A percentile compares a stretch with the other conserved stretches of the same genome.
Conservation (phyloP, 92 coral and sea anemone genomes). For the Actinernus sp. region DNA sequence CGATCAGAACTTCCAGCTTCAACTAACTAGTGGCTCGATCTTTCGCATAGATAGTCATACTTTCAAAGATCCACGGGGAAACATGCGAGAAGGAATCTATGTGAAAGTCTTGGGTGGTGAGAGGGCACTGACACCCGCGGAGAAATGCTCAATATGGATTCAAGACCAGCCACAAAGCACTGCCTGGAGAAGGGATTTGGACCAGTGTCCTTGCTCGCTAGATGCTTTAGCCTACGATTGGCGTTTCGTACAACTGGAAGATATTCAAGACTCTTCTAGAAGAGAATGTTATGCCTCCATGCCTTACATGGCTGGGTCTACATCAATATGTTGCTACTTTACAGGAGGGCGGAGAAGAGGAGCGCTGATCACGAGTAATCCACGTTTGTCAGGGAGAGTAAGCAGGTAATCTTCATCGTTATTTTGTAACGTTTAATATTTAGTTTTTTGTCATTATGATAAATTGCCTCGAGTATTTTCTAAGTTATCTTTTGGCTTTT, state of each 20-base stretch:
- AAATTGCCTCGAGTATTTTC: too few relatives aligned
- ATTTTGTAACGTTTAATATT: too few relatives aligned
- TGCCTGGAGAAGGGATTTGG: conserved; percentile 27
- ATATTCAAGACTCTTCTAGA: background rate
- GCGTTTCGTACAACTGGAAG: conserved; percentile 6
- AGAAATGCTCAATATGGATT: conserved; percentile 58
- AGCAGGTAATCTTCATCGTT: too few relatives aligned
- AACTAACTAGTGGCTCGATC: conserved; percentile 39
- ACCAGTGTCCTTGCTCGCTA: conserved; percentile 39
- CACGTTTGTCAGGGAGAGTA: conserved; percentile 47
- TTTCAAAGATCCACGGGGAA: conserved; percentile 46
- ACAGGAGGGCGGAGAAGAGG: conserved; percentile 9
- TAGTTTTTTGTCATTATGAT: too few relatives aligned
- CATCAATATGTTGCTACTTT: conserved; percentile 53
- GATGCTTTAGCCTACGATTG: background rate
- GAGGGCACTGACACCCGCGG: conserved; percentile 35
- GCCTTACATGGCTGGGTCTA: conserved; percentile 9
- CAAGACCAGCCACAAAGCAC: conserved; percentile 29
- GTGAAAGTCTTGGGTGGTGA: conserved; percentile 31
- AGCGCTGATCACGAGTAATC: conserved; percentile 35
- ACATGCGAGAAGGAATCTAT: conserved; percentile 36
- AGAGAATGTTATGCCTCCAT: background rate
- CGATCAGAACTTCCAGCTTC: conserved; percentile 12
- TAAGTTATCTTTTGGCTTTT: too few relatives aligned
- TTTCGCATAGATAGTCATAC: conserved; percentile 43